These are phyloP conservation scores for Phenganax marumi DNA, from an alignment of 92 coral and sea anemone species.

Conservation along the genomic window DNA sequence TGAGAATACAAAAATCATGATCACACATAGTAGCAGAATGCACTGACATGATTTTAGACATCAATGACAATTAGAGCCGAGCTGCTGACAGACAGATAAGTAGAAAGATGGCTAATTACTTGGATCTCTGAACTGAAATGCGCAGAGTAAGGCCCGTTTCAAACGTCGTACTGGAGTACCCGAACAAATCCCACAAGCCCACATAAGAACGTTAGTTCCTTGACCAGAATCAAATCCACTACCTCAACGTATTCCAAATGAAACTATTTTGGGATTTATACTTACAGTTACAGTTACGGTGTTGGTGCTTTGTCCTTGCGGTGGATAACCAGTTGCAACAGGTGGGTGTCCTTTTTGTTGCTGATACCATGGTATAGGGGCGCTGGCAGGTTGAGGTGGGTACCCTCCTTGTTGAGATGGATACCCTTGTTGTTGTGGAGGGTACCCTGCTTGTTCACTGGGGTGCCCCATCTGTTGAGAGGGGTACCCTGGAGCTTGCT, in stretches of 20 bases:
- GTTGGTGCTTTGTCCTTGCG: not conserved
- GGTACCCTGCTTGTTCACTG: not conserved
- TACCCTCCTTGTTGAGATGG: not conserved
- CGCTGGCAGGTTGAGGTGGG: not conserved
- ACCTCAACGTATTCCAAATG: too few relatives aligned
- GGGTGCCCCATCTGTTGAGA: not conserved
- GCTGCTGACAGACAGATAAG: too few relatives aligned
- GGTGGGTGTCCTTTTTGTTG: not conserved
- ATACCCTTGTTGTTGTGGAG: not conserved
- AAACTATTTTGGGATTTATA: not conserved
- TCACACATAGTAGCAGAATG: not conserved
- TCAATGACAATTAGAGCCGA: too few relatives aligned
- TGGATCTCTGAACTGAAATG: too few relatives aligned
- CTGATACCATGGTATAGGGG: not conserved
- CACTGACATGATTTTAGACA: too few relatives aligned
- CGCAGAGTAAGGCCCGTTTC: too few relatives aligned
- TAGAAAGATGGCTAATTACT: too few relatives aligned
- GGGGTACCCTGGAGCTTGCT: not conserved
- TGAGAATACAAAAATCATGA: not conserved
- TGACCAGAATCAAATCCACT: too few relatives aligned
- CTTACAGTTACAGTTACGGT: conserved; percentile 18
- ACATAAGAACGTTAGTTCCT: too few relatives aligned
- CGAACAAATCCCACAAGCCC: too few relatives aligned
- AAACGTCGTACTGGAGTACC: too few relatives aligned
- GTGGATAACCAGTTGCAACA: conserved; percentile 7